Evolutionary conservation across 2,113 vertebrate genomes (phyloP).

Genomic region (Ptilonorhynchus violaceus): DNA sequence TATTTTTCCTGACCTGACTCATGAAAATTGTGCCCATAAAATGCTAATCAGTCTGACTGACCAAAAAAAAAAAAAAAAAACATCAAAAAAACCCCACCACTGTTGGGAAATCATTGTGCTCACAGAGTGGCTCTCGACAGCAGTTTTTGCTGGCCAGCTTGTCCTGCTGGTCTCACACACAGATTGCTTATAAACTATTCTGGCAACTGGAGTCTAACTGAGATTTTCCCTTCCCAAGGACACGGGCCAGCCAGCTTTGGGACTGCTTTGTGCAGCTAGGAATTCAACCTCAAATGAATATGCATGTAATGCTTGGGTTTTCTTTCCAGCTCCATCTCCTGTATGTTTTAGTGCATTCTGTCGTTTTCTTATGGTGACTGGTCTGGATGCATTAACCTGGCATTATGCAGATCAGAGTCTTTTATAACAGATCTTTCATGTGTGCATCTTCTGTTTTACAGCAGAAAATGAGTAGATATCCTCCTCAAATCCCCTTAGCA

Average conservation of each 20-base stretch:
- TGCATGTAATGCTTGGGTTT: neutral
- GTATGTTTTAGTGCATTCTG: neutral
- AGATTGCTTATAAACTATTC: neutral
- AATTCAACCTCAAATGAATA: neutral
- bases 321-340: neutral
- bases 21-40: neutral
- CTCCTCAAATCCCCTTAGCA: neutral
- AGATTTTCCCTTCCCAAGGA: neutral
- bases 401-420: neutral
- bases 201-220: neutral
- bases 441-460: neutral
- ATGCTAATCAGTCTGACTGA: neutral
- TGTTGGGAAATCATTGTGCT: neutral
- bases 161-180: neutral
- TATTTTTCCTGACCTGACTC: neutral
- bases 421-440: neutral
- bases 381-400: neutral
- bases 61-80: neutral
- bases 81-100: neutral
- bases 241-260: neutral
- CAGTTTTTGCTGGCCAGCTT: neutral
- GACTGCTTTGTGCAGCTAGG: neutral
- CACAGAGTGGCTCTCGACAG: accelerated
- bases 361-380: neutral
- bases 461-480: neutral